Percentiles rank a stretch among this genome's conserved stretches.
Conservation (phyloP, 2,113 vertebrate species). For the Callithrix jacchus region DNA sequence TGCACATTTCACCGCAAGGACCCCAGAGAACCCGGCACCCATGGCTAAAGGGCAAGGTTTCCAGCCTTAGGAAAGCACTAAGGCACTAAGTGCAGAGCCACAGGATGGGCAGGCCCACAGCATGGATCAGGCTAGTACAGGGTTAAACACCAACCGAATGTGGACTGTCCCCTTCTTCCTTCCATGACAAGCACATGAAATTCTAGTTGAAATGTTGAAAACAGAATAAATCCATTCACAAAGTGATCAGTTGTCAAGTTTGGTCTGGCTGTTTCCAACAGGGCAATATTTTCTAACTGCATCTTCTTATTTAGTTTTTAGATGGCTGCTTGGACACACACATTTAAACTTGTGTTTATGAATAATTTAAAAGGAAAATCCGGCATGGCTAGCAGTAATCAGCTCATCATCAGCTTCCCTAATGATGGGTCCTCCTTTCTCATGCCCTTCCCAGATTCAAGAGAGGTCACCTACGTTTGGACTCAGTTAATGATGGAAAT, state of each 20-base stretch:
- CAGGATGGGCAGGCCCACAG: background rate
- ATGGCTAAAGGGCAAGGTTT: background rate
- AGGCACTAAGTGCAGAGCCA: background rate
- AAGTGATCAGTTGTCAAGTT: slow-evolving; percentile 41
- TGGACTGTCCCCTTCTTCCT: background rate
- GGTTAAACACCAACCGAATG: background rate
- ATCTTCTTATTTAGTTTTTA: slow-evolving; percentile 30
- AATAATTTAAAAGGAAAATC: slow-evolving; percentile 62
- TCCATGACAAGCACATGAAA: background rate
- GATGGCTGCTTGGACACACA: slow-evolving; percentile 39
- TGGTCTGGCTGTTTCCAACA: slow-evolving; percentile 1
- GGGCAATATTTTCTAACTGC: background rate
- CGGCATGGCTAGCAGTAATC: slow-evolving; percentile 30
- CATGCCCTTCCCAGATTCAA: background rate
- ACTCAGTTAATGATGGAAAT: background rate
- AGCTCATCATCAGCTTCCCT: slow-evolving; percentile 31
- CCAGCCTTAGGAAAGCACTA: background rate
- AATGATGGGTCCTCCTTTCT: background rate
- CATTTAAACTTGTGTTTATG: slow-evolving; percentile 48
- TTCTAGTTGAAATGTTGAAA: slow-evolving; percentile 10
- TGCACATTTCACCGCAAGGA: background rate
- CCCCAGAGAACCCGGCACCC: background rate
- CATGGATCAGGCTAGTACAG: background rate
- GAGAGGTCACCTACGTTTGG: background rate
- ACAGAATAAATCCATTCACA: slow-evolving; percentile 22